Evolutionary conservation across 2,113 vertebrate species (phyloP).

Genomic region (Zeus faber): DNA sequence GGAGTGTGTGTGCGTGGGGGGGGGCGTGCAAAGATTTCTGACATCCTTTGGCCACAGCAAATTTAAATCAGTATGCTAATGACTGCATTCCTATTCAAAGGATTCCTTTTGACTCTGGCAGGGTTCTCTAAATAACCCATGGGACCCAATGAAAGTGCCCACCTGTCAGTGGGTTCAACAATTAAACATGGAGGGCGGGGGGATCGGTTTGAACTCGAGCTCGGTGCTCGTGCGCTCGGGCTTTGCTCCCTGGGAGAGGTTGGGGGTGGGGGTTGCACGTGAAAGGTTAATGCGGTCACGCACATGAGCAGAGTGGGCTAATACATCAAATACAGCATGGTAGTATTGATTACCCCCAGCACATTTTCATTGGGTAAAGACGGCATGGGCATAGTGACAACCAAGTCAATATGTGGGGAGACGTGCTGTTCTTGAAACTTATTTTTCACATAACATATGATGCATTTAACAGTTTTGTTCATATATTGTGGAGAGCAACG

Average conservation of each 20-base stretch:
- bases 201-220: slow-evolving; percentile 41
- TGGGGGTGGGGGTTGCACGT: slow-evolving; percentile 3
- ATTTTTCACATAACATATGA: too few relatives aligned
- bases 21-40: slow-evolving; percentile 19
- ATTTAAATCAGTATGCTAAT: slow-evolving; percentile 79
- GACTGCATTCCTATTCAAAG: slow-evolving; percentile 64
- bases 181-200: slow-evolving; percentile 37
- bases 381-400: slow-evolving; percentile 10
- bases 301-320: not conserved
- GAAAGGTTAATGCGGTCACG: slow-evolving; percentile 38
- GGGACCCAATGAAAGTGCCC: slow-evolving; percentile 57
- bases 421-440: too few relatives aligned
- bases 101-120: slow-evolving; percentile 53
- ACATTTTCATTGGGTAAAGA: slow-evolving; percentile 36
- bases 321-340: slow-evolving; percentile 25
- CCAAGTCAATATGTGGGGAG: too few relatives aligned
- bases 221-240: too few relatives aligned
- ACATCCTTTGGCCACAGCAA: slow-evolving; percentile 48
- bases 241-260: not conserved
- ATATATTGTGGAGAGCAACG: too few relatives aligned
- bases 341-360: slow-evolving; percentile 15
- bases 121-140: slow-evolving; percentile 68
- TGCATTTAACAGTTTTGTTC: too few relatives aligned
- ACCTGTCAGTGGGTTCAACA: slow-evolving; percentile 59
- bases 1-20: too few relatives aligned